Evolutionary conservation across 2,888 invertebrate genomes (phyloP), one percentile per base, ranked within the genome.

Genomic region (Escarpia spicata): DNA sequence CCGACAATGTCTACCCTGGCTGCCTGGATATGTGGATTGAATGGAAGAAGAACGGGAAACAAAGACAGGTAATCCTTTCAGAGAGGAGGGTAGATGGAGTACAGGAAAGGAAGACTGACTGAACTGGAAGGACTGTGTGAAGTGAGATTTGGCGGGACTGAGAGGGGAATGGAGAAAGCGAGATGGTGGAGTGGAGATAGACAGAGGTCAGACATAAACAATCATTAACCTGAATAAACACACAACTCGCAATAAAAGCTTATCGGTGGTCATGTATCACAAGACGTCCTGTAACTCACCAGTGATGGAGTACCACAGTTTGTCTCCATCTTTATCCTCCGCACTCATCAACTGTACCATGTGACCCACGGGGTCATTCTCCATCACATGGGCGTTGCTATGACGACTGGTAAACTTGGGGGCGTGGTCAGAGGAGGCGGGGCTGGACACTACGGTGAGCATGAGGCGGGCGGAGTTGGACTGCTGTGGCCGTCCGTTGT

Each of bases 291-390:
- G 75, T 37, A 31, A 60, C 96, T 93, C 94, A 96, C 96, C 96
- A 91, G 98, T 97, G 94, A 99, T 99, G 95, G 98, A 98, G 96
- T 98, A 99, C 98, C 98, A 99, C 94, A 99, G 97, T 93, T 97
- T 97, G 96, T 99, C 98, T 91, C 97, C 98, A 96, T 99, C 99
- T 92, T 98, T 97, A 97, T 99, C 99, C 90, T 97, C 97, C 9
- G 99, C 99, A 95, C 98, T 98, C 95, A 99, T 97, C 93, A 98
- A 97, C 92, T 98, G 97, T 3, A 99, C 98, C 94, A 98, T 97
- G 96, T 98, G 98, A 44, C 99, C 99, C 89, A 98, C 98, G 95
- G 97, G 97, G 96, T 99, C 99, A 92, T 95, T 96, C 95, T 97
- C 97, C 93, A 96, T 95, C 90, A 97, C 96, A 75, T 94, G 93